A percentile compares a stretch with the other conserved stretches of the same genome.
phyloP scores from a whole-genome alignment of 2,888 invertebrate genomes.

The Sinhomidia bicolor region DNA sequence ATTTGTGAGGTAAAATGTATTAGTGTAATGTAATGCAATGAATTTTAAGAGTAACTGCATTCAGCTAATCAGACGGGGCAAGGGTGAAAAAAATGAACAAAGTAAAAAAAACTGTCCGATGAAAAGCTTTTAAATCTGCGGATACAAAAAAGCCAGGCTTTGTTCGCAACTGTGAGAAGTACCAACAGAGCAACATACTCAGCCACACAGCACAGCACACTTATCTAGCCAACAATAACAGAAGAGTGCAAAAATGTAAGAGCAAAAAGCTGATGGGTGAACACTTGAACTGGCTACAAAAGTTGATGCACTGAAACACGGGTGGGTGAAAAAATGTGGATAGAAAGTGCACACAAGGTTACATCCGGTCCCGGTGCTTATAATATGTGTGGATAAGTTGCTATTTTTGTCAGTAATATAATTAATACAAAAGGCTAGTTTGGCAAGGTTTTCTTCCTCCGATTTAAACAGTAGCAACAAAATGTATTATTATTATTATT shows the following conservation, averaged over 20 bases:
- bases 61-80: neutral
- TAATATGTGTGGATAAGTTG: neutral
- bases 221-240: neutral
- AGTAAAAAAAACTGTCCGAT: neutral
- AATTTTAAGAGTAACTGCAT: neutral
- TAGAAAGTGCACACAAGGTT: neutral
- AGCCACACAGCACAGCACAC: too few relatives aligned
- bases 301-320: too few relatives aligned
- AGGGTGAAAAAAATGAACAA: neutral
- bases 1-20: neutral
- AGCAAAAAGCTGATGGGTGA: neutral
- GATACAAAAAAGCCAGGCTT: too few relatives aligned
- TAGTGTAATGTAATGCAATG: too few relatives aligned
- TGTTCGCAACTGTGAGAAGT: too few relatives aligned
- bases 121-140: neutral
- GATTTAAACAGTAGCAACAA: too few relatives aligned
- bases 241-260: neutral
- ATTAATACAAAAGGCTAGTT: neutral
- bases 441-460: constrained; percentile 10
- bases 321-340: neutral
- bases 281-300: neutral
- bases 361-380: constrained; percentile 19
- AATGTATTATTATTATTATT: too few relatives aligned
- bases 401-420: constrained; percentile 12
- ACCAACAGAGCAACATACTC: too few relatives aligned